Conservation (phyloP, 2,797 vertebrate species). For the Eulemur albifrons region DNA sequence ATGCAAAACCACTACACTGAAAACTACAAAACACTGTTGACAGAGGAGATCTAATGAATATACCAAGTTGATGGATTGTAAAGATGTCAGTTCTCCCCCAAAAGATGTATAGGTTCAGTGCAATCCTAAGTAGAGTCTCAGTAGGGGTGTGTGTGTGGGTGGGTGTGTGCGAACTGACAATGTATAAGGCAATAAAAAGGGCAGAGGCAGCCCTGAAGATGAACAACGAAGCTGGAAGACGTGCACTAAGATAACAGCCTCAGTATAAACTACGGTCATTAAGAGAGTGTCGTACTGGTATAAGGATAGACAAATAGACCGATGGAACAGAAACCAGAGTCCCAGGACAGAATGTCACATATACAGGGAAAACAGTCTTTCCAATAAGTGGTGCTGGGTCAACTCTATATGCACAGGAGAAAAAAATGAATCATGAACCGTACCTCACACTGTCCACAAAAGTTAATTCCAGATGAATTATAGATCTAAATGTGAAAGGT, state of each 20-base stretch:
- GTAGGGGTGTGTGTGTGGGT: neutral
- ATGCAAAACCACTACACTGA: neutral
- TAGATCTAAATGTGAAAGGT: neutral
- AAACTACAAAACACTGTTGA: rapidly evolving
- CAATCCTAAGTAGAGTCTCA: neutral
- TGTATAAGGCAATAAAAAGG: neutral
- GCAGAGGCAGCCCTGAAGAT: neutral
- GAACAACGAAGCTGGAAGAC: neutral
- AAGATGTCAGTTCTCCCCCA: neutral
- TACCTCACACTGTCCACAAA: neutral
- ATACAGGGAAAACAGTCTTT: neutral
- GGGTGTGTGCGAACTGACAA: neutral
- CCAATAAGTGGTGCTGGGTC: neutral
- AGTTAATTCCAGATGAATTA: neutral
- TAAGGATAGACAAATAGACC: neutral
- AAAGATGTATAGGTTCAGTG: neutral
- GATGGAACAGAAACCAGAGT: neutral
- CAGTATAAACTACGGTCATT: too few relatives aligned
- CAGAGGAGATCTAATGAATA: neutral
- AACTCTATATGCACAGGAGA: neutral
- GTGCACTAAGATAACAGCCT: neutral
- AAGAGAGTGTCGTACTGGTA: neutral
- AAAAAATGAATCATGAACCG: neutral
- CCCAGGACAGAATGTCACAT: neutral
- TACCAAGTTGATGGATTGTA: neutral